These are phyloP conservation scores for Mus musculus DNA, from an alignment of 2,113 vertebrate species.

Conservation along the genomic window GRCm39 chr4:67337501-67338000, in stretches of 20 bases:
- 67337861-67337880: too few relatives aligned
- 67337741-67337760: neutral
- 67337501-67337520: neutral
- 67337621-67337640: neutral
- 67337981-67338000: too few relatives aligned
- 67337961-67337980: too few relatives aligned
- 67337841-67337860: too few relatives aligned
- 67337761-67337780: too few relatives aligned
- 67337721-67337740: neutral
- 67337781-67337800: too few relatives aligned
- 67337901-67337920: too few relatives aligned
- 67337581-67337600: neutral
- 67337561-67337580: neutral
- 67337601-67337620: neutral
- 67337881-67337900: too few relatives aligned
- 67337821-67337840: too few relatives aligned
- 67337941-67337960: too few relatives aligned
- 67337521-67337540: neutral
- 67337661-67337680: neutral
- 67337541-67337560: neutral
- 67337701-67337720: neutral
- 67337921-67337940: too few relatives aligned
- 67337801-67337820: too few relatives aligned
- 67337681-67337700: neutral
- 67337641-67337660: neutral